A percentile compares a stretch with the other conserved stretches of the same genome.
These are phyloP conservation scores for Drosophila pegasa DNA, from an alignment of 2,888 invertebrate genomes.

Conservation along the genomic window DNA sequence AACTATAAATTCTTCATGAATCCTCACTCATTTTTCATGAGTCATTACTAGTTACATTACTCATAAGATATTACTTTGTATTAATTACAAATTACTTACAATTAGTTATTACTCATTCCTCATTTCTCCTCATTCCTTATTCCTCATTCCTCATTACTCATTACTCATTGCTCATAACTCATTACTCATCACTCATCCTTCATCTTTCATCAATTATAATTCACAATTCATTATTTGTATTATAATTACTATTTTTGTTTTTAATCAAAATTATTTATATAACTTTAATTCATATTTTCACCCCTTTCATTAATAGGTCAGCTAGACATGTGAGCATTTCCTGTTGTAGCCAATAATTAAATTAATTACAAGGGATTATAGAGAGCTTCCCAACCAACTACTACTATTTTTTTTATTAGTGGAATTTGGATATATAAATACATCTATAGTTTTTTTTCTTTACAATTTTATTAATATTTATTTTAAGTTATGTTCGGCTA, in stretches of 20 bases:
- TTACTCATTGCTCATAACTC: neutral
- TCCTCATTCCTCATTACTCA: neutral
- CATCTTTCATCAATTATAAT: neutral
- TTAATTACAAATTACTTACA: neutral
- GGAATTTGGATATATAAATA: neutral
- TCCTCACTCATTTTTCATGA: neutral
- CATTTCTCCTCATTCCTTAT: neutral
- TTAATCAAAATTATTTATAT: neutral
- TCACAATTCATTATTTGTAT: neutral
- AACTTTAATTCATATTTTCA: neutral
- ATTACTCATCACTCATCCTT: neutral
- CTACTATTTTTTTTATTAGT: neutral
- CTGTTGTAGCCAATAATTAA: neutral
- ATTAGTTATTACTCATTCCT: neutral
- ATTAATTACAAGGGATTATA: conserved; percentile 4
- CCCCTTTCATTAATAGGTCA: neutral
- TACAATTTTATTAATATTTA: conserved; percentile 14
- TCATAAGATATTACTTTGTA: neutral
- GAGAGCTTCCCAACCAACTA: neutral
- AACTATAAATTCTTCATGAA: neutral
- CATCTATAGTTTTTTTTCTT: neutral
- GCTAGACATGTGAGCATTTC: neutral
- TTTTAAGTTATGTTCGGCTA: conserved; percentile 23
- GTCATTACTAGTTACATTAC: neutral
- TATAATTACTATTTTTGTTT: neutral